Evolutionary conservation across 35 echinoderm and acorn worm genomes (phyloP).

Genomic region (Nesometra sesokonis): DNA sequence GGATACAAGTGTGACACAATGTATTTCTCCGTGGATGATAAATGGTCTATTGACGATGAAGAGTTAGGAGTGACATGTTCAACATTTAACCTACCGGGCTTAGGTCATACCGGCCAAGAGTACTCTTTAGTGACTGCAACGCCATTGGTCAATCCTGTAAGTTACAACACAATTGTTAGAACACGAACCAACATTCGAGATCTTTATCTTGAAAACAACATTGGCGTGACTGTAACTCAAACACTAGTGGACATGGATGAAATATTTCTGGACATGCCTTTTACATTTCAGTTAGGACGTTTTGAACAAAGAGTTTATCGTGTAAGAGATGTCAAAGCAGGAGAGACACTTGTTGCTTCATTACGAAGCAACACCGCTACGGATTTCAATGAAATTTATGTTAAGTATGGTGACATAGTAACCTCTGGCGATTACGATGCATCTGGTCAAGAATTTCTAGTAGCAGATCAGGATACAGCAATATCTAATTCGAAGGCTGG

Average conservation of each 20-base stretch:
- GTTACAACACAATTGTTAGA: constrained; percentile 34
- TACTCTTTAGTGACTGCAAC: neutral
- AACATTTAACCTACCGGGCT: neutral
- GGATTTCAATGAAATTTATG: constrained; percentile 35
- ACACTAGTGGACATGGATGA: constrained; percentile 3
- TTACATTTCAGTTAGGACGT: neutral
- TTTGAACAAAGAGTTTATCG: constrained; percentile 1
- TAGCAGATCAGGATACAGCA: constrained; percentile 19
- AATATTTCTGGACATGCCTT: constrained; percentile 6
- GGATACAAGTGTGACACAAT: constrained; percentile 48
- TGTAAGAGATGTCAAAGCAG: constrained; percentile 17
- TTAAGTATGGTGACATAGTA: constrained; percentile 26
- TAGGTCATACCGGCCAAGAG: neutral
- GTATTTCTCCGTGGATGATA: constrained; percentile 33
- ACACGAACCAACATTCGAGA: constrained; percentile 43
- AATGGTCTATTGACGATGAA: constrained; percentile 30
- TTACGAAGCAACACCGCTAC: constrained; percentile 14
- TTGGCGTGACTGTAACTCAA: constrained; percentile 4
- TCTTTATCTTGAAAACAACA: constrained; percentile 28
- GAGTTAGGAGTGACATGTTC: constrained; percentile 23
- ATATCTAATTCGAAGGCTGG: constrained; percentile 25
- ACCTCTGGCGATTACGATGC: constrained; percentile 28
- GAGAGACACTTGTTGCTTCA: constrained; percentile 16
- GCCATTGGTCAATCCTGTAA: constrained; percentile 21
- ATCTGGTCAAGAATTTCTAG: constrained; percentile 18